A percentile compares a stretch with the other conserved stretches of the same genome.
phyloP scores from a whole-genome alignment of 2,113 vertebrate species.

The Pachycephala philippinensis region DNA sequence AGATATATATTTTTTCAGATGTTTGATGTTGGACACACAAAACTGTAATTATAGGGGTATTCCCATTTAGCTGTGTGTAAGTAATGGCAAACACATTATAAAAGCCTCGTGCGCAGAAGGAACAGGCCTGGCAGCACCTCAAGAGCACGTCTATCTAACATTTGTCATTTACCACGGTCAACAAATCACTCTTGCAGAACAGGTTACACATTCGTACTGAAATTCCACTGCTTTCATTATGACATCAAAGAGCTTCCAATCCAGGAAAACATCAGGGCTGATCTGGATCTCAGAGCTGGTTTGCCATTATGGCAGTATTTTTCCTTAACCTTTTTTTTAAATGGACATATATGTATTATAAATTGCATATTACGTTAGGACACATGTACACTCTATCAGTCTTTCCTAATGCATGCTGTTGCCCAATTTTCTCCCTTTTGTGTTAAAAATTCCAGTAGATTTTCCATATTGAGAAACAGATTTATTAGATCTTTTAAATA shows the following conservation, averaged over 20 bases:
- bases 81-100: background rate
- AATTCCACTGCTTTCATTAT: constrained; percentile 2
- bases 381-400: background rate
- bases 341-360: background rate
- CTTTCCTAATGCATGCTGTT: background rate
- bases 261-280: background rate
- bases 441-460: background rate
- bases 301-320: background rate
- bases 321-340: background rate
- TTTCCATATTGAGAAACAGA: background rate
- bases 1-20: background rate
- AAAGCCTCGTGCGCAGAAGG: background rate
- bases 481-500: background rate
- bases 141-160: background rate
- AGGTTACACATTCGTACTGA: constrained; percentile 4
- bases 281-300: background rate
- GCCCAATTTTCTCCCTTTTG: background rate
- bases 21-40: background rate
- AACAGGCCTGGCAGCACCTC: background rate
- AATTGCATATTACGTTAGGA: background rate
- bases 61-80: background rate
- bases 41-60: constrained; percentile 36
- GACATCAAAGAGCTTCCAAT: constrained; percentile 8
- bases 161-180: background rate
- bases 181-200: constrained; percentile 8